Percentiles rank a stretch among this genome's conserved stretches.
These are phyloP conservation scores for Arctopsyche grandis DNA, from an alignment of 1,140 invertebrate genomes.

Conservation along the genomic window DNA sequence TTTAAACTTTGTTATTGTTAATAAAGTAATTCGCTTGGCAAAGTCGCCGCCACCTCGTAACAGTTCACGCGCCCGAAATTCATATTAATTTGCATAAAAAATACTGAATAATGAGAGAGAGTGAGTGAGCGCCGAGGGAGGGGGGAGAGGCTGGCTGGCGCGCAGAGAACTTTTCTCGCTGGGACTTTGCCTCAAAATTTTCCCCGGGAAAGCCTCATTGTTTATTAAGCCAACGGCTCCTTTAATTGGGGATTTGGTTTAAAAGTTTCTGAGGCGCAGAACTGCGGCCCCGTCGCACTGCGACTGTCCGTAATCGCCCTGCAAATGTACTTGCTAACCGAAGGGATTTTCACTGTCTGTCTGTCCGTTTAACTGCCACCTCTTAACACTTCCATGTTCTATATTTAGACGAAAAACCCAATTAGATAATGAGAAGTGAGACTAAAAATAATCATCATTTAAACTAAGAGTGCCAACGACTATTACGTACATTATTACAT, in stretches of 20 bases:
- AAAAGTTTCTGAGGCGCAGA: slow-evolving; percentile 37
- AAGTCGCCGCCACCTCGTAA: not conserved
- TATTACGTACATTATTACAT: too few relatives aligned
- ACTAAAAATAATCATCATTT: too few relatives aligned
- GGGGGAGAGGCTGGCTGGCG: not conserved
- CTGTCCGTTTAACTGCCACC: not conserved
- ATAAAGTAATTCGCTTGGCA: slow-evolving; percentile 16
- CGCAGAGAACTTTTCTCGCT: slow-evolving; percentile 13
- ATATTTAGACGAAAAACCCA: not conserved
- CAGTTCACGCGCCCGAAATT: slow-evolving; percentile 21
- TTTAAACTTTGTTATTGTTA: not conserved
- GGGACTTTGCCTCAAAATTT: slow-evolving; percentile 29
- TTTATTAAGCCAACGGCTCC: slow-evolving; percentile 33
- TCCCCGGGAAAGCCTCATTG: slow-evolving; percentile 21
- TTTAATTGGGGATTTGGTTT: slow-evolving; percentile 44
- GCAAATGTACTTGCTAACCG: slow-evolving; percentile 30
- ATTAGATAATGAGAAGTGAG: too few relatives aligned
- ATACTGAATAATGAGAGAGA: slow-evolving; percentile 26
- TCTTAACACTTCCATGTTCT: not conserved
- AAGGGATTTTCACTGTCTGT: slow-evolving; percentile 7
- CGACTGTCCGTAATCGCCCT: slow-evolving; percentile 31
- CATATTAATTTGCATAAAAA: slow-evolving; percentile 31
- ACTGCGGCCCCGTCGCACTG: slow-evolving; percentile 30
- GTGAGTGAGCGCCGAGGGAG: not conserved
- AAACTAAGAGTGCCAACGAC: too few relatives aligned